These are phyloP conservation scores for Cepaea hortensis DNA, from an alignment of 2,888 invertebrate genomes.

Conservation along the genomic window DNA sequence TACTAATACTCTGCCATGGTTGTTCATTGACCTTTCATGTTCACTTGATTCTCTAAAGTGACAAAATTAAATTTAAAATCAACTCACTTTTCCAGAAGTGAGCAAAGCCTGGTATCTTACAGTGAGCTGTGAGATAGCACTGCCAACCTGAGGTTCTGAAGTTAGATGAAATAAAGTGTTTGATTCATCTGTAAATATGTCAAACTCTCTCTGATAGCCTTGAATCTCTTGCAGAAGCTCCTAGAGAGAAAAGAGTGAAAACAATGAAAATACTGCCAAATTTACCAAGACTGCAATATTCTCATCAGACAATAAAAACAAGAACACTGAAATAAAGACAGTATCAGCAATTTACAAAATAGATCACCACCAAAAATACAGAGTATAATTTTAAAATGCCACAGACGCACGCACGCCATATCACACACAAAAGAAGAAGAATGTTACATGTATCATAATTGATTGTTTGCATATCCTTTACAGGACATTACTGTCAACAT, in stretches of 20 bases:
- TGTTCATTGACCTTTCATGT: too few species aligned
- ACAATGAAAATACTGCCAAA: not conserved
- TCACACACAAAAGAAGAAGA: too few species aligned
- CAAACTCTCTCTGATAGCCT: slow-evolving; percentile 89
- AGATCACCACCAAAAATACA: too few species aligned
- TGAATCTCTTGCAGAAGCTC: slow-evolving; percentile 84
- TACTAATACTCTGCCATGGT: too few species aligned
- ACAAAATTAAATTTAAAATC: not conserved
- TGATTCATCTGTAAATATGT: slow-evolving; percentile 91
- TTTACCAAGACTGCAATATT: not conserved
- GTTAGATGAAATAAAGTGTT: slow-evolving; percentile 89
- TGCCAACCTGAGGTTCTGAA: slow-evolving; percentile 89
- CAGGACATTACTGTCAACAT: too few species aligned
- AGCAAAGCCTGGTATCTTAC: slow-evolving; percentile 80
- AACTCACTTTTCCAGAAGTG: slow-evolving; percentile 68
- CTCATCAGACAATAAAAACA: not conserved
- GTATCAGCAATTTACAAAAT: too few species aligned
- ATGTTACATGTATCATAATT: too few species aligned
- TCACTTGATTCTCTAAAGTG: not conserved
- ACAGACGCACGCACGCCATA: too few species aligned
- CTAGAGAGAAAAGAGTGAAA: slow-evolving; percentile 54
- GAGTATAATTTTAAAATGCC: too few species aligned
- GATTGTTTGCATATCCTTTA: too few species aligned
- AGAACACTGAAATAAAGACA: not conserved
- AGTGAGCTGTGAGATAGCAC: slow-evolving; percentile 91